Evolutionary conservation across 2,113 vertebrate species (phyloP).

Genomic region (Gallinago media): DNA sequence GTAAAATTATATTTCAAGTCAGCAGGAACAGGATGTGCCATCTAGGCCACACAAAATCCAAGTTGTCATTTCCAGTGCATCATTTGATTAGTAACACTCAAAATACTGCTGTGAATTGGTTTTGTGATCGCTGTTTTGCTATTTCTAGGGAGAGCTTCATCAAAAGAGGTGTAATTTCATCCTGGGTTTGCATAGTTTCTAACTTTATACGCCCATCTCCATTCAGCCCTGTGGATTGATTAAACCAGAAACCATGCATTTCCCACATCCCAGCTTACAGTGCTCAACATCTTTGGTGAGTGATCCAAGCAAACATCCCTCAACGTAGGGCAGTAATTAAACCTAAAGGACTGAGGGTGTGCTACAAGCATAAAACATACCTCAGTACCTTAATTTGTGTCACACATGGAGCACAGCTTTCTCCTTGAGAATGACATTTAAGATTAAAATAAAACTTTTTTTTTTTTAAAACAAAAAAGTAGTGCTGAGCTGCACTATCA

Average conservation of each 20-base stretch:
- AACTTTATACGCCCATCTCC: neutral
- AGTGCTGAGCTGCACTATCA: neutral
- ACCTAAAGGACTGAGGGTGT: neutral
- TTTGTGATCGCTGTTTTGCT: neutral
- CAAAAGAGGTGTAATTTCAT: neutral
- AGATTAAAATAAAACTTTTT: neutral
- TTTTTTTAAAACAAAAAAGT: neutral
- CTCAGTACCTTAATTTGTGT: neutral
- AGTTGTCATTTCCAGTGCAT: neutral
- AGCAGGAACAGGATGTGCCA: neutral
- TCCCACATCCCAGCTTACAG: neutral
- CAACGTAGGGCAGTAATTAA: neutral
- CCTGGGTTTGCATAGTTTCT: neutral
- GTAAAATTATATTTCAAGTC: neutral
- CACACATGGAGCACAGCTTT: neutral
- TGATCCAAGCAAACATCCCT: neutral
- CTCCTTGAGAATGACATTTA: neutral
- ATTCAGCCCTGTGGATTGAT: neutral
- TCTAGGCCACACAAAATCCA: neutral
- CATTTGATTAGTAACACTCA: neutral
- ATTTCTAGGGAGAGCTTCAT: neutral
- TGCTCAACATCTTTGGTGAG: neutral
- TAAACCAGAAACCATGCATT: neutral
- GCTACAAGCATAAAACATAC: neutral
- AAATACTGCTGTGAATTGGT: neutral